A percentile compares a stretch with the other conserved stretches of the same genome.
phyloP scores from a whole-genome alignment of 2,888 invertebrate genomes.

The Folsomia candida region DNA sequence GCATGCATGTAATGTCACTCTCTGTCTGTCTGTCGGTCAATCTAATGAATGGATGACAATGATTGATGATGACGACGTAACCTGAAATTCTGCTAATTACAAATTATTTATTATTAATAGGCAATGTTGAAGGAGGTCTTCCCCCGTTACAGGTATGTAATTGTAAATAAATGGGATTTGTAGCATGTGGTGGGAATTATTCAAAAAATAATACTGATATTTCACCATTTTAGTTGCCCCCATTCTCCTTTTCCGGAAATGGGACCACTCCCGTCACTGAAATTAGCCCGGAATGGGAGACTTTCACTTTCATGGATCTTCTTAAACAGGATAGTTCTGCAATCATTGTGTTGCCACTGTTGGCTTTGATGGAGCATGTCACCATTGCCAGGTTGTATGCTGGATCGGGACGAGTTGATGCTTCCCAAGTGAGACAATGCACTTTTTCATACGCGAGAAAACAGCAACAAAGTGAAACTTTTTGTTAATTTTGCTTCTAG shows the following conservation, averaged over 20 bases:
- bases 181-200: too few species aligned
- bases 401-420: conserved; percentile 41
- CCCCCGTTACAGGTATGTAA: conserved; percentile 64
- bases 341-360: conserved; percentile 78
- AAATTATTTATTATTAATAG: too few species aligned
- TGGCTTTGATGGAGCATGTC: conserved; percentile 68
- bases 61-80: too few species aligned
- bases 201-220: too few species aligned
- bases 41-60: too few species aligned
- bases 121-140: conserved; percentile 69
- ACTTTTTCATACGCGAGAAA: conserved; percentile 20
- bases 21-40: too few species aligned
- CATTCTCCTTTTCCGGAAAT: conserved; percentile 58
- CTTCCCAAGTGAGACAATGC: conserved; percentile 36
- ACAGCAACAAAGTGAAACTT: conserved; percentile 12
- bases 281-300: conserved; percentile 49
- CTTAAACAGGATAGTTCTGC: conserved; percentile 77
- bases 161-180: too few species aligned
- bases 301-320: conserved; percentile 67
- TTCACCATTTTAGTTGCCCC: conserved; percentile 59
- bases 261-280: neutral
- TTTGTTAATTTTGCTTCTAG: conserved; percentile 1
- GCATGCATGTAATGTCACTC: conserved; percentile 63
- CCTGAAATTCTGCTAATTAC: too few species aligned
- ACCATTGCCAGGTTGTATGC: conserved; percentile 70